Conservation (phyloP, 1,140 invertebrate genomes). For the Bombus pyrosoma region DNA sequence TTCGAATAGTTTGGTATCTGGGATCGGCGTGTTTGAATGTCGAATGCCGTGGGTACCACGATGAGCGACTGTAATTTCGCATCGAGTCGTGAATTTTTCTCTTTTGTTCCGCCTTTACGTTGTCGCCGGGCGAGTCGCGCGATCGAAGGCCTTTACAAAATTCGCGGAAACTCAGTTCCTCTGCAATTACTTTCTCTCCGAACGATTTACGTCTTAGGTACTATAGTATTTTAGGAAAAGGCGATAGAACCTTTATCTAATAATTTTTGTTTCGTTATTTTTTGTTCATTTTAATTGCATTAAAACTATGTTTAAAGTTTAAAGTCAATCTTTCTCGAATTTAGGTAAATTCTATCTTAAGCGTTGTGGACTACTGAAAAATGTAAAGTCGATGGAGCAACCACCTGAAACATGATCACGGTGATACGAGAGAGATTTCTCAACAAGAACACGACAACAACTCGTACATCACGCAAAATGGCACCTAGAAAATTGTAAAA, state of each 20-base stretch:
- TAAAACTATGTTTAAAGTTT: too few species aligned
- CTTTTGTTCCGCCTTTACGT: neutral
- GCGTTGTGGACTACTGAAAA: too few species aligned
- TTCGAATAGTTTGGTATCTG: slow-evolving; percentile 6
- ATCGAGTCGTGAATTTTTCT: slow-evolving; percentile 5
- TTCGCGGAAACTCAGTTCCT: neutral
- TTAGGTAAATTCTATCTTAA: too few species aligned
- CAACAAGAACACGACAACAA: neutral
- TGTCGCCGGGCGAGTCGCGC: neutral
- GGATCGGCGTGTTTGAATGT: neutral
- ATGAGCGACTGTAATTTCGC: slow-evolving; percentile 5
- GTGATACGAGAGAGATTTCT: neutral
- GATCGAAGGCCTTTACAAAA: neutral
- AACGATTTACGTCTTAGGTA: neutral
- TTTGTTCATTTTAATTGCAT: too few species aligned
- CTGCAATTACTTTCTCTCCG: neutral
- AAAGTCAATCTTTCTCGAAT: too few species aligned
- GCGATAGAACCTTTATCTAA: neutral
- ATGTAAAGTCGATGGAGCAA: too few species aligned
- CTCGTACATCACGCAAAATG: neutral
- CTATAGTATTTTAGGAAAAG: neutral
- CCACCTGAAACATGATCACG: neutral
- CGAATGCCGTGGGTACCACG: neutral
- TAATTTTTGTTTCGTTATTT: neutral
- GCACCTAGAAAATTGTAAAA: neutral